These are phyloP conservation scores for Perodicticus potto DNA, from an alignment of 2,797 vertebrate genomes.

Conservation along the genomic window DNA sequence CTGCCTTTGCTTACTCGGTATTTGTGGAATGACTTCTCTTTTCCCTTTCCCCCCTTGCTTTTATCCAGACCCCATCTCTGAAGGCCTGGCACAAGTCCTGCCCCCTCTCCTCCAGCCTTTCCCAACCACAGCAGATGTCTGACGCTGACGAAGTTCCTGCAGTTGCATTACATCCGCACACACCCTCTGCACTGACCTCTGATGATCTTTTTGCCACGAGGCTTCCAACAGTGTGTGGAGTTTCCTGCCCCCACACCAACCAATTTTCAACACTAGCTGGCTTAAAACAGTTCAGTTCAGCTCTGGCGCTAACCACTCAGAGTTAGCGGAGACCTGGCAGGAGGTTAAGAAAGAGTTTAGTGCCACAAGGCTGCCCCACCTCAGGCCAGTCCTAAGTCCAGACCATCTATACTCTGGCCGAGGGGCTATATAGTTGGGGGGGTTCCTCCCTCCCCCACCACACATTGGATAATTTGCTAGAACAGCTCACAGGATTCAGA, in stretches of 20 bases:
- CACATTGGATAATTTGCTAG: background rate
- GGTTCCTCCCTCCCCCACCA: background rate
- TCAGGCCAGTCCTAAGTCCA: background rate
- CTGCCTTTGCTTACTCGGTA: background rate
- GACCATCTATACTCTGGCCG: background rate
- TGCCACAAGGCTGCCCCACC: background rate
- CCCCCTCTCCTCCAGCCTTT: background rate
- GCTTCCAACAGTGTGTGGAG: background rate
- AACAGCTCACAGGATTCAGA: background rate
- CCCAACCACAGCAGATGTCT: background rate
- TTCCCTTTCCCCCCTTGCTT: background rate
- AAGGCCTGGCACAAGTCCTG: background rate
- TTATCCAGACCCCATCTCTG: background rate
- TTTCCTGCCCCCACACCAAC: background rate
- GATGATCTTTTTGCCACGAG: background rate
- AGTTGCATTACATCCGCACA: accelerated
- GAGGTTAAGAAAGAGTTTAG: too few relatives aligned
- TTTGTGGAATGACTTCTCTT: background rate
- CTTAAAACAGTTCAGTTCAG: background rate
- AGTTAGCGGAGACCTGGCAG: background rate
- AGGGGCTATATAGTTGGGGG: too few relatives aligned
- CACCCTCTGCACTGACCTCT: background rate
- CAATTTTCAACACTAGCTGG: background rate
- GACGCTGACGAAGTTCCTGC: background rate
- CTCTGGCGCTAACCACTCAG: too few relatives aligned